Percentiles rank a stretch among this genome's conserved stretches.
Evolutionary conservation across 2,797 vertebrate genomes (phyloP).

Genomic region (Neostethus bicornis): DNA sequence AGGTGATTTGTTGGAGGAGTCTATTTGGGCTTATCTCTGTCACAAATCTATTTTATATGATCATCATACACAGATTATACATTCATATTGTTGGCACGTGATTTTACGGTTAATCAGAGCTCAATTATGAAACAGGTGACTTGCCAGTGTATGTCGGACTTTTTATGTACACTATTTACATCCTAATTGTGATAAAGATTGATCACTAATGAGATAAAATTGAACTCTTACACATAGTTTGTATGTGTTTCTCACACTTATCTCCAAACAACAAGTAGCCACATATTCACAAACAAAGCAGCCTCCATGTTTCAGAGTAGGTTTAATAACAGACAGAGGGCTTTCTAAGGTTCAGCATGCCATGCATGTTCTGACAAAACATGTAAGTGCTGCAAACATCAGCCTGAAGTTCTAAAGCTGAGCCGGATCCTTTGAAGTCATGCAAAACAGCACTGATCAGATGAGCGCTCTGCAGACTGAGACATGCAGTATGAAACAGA

Average conservation of each 20-base stretch:
- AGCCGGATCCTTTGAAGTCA: constrained; percentile 70
- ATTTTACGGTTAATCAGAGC: constrained; percentile 30
- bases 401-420: constrained; percentile 50
- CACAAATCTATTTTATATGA: constrained; percentile 51
- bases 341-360: constrained; percentile 31
- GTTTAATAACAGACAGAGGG: constrained; percentile 23
- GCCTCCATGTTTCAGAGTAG: constrained; percentile 24
- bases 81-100: constrained; percentile 16
- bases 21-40: constrained; percentile 67
- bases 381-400: constrained; percentile 46
- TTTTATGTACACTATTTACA: constrained; percentile 20
- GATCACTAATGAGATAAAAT: constrained; percentile 40
- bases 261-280: constrained; percentile 21
- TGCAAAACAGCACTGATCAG: constrained; percentile 70
- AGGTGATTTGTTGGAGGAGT: constrained; percentile 56
- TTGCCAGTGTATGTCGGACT: constrained; percentile 33
- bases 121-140: constrained; percentile 29
- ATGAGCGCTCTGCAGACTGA: constrained; percentile 65
- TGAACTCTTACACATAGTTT: constrained; percentile 48
- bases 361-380: constrained; percentile 54
- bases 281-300: constrained; percentile 39
- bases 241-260: constrained; percentile 42
- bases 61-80: constrained; percentile 44
- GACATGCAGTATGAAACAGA: constrained; percentile 62
- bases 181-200: constrained; percentile 16